phyloP scores from a whole-genome alignment of 2,113 vertebrate species.

The Willisornis vidua region DNA sequence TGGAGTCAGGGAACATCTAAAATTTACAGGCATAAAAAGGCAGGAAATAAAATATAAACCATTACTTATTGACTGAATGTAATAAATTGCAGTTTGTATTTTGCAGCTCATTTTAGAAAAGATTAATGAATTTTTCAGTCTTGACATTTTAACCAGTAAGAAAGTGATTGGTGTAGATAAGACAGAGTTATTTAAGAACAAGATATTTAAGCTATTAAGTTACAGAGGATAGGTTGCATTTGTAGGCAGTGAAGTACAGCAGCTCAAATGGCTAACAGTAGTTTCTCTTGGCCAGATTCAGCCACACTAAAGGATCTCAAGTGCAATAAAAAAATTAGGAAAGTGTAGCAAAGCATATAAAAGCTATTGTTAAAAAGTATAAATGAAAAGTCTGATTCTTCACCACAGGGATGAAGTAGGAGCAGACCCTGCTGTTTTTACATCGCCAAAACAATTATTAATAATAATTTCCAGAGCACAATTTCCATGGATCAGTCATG shows the following conservation, averaged over 20 bases:
- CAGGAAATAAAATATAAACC: background rate
- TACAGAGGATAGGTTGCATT: background rate
- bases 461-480: background rate
- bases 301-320: background rate
- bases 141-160: background rate
- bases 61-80: background rate
- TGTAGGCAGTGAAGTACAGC: background rate
- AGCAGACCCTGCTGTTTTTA: background rate
- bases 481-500: background rate
- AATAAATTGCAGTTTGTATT: background rate
- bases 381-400: background rate
- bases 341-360: background rate
- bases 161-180: background rate
- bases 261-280: background rate
- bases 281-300: background rate
- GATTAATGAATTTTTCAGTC: background rate
- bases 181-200: background rate
- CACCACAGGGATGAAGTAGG: background rate
- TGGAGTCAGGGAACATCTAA: background rate
- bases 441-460: background rate
- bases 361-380: background rate
- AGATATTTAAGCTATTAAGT: background rate
- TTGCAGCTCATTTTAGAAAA: background rate
- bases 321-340: background rate
- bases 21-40: background rate